Evolutionary conservation across 1,140 invertebrate genomes (phyloP).

Genomic region (Adelges cooleyi): DNA sequence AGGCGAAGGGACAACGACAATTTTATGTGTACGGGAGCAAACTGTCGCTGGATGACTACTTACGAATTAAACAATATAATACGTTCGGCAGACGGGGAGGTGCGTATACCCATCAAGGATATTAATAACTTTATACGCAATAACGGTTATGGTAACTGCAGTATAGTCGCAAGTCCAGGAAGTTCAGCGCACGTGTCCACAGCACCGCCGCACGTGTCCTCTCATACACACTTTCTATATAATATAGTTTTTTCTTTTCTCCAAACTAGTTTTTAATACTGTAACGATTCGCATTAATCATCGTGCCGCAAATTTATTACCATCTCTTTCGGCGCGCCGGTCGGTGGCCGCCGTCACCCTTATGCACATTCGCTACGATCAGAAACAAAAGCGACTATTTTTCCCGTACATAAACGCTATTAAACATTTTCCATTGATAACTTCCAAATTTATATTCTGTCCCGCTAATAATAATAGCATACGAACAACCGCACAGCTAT

Average conservation of each 20-base stretch:
- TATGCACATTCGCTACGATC: neutral
- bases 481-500: too few species aligned
- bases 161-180: slow-evolving; percentile 19
- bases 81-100: neutral
- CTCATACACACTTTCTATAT: neutral
- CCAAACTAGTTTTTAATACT: slow-evolving; percentile 29
- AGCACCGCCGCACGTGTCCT: neutral
- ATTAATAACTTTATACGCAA: slow-evolving; percentile 24
- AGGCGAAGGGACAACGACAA: too few species aligned
- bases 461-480: too few species aligned
- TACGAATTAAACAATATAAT: neutral
- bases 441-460: too few species aligned
- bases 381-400: slow-evolving; percentile 14
- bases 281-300: slow-evolving; percentile 27
- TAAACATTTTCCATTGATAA: too few species aligned
- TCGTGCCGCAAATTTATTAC: slow-evolving; percentile 24
- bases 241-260: neutral
- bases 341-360: neutral
- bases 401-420: neutral
- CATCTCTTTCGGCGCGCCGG: neutral
- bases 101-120: slow-evolving; percentile 3
- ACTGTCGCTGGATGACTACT: neutral
- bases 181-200: slow-evolving; percentile 12
- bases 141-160: slow-evolving; percentile 26
- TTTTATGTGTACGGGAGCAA: too few species aligned